Evolutionary conservation across 2,797 vertebrate genomes (phyloP).

Genomic region (Sitta carolinensis): DNA sequence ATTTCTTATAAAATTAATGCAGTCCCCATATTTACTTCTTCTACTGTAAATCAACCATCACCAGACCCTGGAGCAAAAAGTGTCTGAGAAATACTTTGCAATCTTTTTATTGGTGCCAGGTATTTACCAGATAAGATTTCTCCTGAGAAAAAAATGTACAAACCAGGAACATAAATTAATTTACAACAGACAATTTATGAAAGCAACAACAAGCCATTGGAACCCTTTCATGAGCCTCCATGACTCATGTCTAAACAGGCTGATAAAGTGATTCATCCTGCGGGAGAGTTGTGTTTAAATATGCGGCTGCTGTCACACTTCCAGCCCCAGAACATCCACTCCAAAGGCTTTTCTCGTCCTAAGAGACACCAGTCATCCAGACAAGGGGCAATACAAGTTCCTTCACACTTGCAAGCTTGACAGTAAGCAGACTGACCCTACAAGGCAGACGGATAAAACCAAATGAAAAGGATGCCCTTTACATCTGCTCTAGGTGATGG

Average conservation of each 20-base stretch:
- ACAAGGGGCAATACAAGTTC: not conserved
- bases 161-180: not conserved
- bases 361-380: not conserved
- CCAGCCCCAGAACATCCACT: not conserved
- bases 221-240: not conserved
- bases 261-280: not conserved
- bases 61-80: not conserved
- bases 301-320: not conserved
- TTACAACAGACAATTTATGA: not conserved
- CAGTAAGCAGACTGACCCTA: slow-evolving; percentile 34
- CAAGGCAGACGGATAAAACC: slow-evolving; percentile 15
- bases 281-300: not conserved
- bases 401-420: slow-evolving; percentile 5
- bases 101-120: not conserved
- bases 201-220: not conserved
- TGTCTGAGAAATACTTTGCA: fast-evolving
- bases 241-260: not conserved
- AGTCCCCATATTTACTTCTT: not conserved
- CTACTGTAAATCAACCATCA: not conserved
- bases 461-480: slow-evolving; percentile 9
- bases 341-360: not conserved
- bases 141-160: not conserved
- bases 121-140: not conserved
- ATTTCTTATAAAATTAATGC: not conserved
- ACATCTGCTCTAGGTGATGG: not conserved